Evolutionary conservation across 2,888 invertebrate species (phyloP), one percentile per base, ranked within the genome.

Genomic region (Diarsia rubi): DNA sequence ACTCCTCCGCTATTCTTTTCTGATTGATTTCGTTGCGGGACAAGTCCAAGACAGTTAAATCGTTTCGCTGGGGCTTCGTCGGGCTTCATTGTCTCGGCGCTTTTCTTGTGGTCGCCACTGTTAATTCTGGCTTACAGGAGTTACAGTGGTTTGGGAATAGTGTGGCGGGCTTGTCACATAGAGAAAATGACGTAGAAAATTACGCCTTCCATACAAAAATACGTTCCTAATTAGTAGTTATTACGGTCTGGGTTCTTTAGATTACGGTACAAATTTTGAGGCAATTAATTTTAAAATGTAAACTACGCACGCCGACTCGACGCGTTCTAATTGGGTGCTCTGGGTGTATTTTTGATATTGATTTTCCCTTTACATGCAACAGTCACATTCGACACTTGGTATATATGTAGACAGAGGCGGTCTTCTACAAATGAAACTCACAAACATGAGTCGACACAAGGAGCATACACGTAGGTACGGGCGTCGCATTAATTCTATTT

Each of bases 401-500:
- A 60, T 16, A 52, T n/a, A 57, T 19, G 19, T 59, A 62, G 9
- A 83, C 21, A 42, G 42, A 69, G 31, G 21, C 14, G 59, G 24
- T 64, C 27, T 42, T 37, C 27, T 59, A 47, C 47, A 54, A 75
- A 71, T 75, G 14, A 54, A 66, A 71, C 54, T 47, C 52, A 52
- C 69, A 75, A 83, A 83, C 73, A 78, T 44, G 37, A 67, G 62
- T 65, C 69, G 57, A 69, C 69, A 62, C 42, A 44, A 52, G 57
- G 52, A 59, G 42, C 49, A 21, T 64, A 70, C 42, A 49, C 47
- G 47, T 67, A 49, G 63, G 62, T 67, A 49, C 66, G 62, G 69
- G 27, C 54, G 64, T 72, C 74, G 76, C 76, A 85, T 74, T 82
- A 72, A 85, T 82, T 82, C 79, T 73, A 85, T 82, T 69, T 71